Evolutionary conservation across 2,888 invertebrate genomes (phyloP).

Genomic region (Trichogramma dendrolimi): DNA sequence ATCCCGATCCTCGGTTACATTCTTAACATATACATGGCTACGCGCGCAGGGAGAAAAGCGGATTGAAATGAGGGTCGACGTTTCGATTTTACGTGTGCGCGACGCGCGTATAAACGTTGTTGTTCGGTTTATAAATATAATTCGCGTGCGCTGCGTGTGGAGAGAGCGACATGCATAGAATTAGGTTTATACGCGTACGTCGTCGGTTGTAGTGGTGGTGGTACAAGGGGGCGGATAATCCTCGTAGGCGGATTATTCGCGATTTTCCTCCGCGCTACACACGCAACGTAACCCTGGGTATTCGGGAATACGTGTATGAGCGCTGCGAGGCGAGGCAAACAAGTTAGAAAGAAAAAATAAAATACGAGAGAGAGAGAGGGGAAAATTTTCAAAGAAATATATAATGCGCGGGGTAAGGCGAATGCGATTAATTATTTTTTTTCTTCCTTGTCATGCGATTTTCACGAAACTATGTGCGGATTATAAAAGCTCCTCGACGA

Average conservation of each 20-base stretch:
- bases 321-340: constrained; percentile 31
- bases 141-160: not conserved
- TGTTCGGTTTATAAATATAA: constrained; percentile 24
- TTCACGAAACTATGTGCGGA: not conserved
- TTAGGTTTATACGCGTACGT: constrained; percentile 6
- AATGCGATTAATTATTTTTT: constrained; percentile 19
- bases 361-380: not conserved
- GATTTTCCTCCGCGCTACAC: constrained; percentile 41
- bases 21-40: too few relatives aligned
- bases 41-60: constrained; percentile 15
- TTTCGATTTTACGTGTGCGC: not conserved
- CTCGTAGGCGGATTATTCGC: constrained; percentile 46
- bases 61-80: constrained; percentile 9
- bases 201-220: constrained; percentile 25
- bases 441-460: constrained; percentile 23
- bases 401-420: constrained; percentile 8
- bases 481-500: too few relatives aligned
- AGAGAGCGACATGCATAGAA: constrained; percentile 26
- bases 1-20: too few relatives aligned
- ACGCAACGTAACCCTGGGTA: not conserved
- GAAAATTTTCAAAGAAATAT: constrained; percentile 34
- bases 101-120: constrained; percentile 11
- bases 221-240: constrained; percentile 43
- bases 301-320: too few relatives aligned
- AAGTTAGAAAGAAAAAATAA: constrained; percentile 29